phyloP scores from a whole-genome alignment of 2,113 vertebrate genomes.

The zebrafish (Danio rerio) region DNA sequence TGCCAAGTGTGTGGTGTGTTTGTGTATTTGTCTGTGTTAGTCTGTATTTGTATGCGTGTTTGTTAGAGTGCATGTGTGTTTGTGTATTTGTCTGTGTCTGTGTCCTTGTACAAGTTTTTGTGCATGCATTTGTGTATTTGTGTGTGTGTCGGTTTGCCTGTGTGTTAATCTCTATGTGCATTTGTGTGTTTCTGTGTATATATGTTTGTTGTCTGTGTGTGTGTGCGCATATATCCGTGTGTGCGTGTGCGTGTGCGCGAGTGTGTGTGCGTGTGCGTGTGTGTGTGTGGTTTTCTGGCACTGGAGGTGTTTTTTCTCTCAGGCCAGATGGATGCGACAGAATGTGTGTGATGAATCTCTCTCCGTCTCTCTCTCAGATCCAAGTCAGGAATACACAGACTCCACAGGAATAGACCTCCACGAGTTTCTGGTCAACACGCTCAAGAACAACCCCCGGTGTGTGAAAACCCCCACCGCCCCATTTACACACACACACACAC shows the following conservation, averaged over 20 bases:
- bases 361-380: slow-evolving; percentile 81
- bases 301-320: slow-evolving; percentile 49
- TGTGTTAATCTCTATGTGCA: too few relatives aligned
- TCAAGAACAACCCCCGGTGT: slow-evolving; percentile 97
- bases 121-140: too few relatives aligned
- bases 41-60: too few relatives aligned
- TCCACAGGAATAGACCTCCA: slow-evolving; percentile 98
- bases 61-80: too few relatives aligned
- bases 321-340: slow-evolving; percentile 46
- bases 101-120: too few relatives aligned
- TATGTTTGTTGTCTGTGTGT: too few relatives aligned
- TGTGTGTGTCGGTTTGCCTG: too few relatives aligned
- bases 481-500: background rate
- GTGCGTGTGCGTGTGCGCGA: slow-evolving; percentile 16
- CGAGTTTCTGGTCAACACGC: slow-evolving; percentile 97
- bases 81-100: too few relatives aligned
- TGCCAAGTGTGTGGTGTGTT: too few relatives aligned
- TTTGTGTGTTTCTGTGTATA: too few relatives aligned
- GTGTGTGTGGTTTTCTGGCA: slow-evolving; percentile 45
- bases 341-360: slow-evolving; percentile 56
- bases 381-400: slow-evolving; percentile 98
- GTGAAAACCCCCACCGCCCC: slow-evolving; percentile 16
- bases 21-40: too few relatives aligned
- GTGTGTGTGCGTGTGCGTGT: background rate
- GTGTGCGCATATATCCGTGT: too few relatives aligned